These are phyloP conservation scores for Hyposoter didymator DNA, from an alignment of 2,888 invertebrate species.

Conservation along the genomic window DNA sequence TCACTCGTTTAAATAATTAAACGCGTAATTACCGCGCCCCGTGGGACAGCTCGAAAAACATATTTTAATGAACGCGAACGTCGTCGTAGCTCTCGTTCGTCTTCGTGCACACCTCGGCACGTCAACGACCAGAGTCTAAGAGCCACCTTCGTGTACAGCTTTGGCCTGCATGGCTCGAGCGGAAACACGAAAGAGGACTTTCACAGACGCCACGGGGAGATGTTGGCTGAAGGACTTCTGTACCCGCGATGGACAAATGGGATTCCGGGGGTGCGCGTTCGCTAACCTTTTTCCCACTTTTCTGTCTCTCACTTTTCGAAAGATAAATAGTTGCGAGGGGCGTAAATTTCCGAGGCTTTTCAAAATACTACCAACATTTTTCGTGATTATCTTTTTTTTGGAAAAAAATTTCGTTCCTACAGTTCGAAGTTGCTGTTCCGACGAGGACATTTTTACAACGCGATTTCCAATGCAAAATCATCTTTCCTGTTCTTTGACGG, in stretches of 20 bases:
- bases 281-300: neutral
- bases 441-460: neutral
- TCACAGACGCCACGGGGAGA: neutral
- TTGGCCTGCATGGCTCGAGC: neutral
- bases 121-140: slow-evolving; percentile 14
- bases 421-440: too few relatives aligned
- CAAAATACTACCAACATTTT: neutral
- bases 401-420: neutral
- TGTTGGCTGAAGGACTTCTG: slow-evolving; percentile 27
- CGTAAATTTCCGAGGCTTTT: neutral
- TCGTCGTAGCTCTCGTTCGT: slow-evolving; percentile 31
- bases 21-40: slow-evolving; percentile 80
- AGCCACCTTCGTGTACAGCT: slow-evolving; percentile 5
- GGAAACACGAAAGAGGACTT: slow-evolving; percentile 49
- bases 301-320: neutral
- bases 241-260: slow-evolving; percentile 50
- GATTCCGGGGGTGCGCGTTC: slow-evolving; percentile 8
- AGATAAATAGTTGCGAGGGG: neutral
- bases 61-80: slow-evolving; percentile 80
- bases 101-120: slow-evolving; percentile 35
- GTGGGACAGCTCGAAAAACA: slow-evolving; percentile 67
- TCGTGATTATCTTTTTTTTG: neutral
- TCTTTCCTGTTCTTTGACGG: neutral
- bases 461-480: neutral
- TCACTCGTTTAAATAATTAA: slow-evolving; percentile 82